phyloP scores from a whole-genome alignment of 1,140 invertebrate genomes.

The Drusus annulatus region DNA sequence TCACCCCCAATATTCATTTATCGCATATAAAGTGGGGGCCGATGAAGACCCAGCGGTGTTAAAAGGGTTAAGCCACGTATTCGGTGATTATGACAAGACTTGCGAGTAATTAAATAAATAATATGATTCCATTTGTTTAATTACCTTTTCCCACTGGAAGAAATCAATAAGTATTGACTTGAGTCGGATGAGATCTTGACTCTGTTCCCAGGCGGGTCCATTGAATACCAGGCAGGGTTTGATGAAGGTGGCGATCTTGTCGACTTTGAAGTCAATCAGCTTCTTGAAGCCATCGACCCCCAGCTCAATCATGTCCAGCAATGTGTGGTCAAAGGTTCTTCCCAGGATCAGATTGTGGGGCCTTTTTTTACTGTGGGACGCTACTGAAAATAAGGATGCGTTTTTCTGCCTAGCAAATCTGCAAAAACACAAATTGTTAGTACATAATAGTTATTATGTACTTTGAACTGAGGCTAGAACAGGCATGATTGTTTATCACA shows the following conservation, averaged over 20 bases:
- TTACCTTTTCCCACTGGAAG: slow-evolving; percentile 87
- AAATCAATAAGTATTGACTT: slow-evolving; percentile 95
- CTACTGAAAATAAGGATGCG: slow-evolving; percentile 90
- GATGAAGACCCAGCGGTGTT: no score
- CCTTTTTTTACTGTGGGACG: slow-evolving; percentile 93
- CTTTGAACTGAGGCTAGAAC: no score
- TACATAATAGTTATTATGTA: no score
- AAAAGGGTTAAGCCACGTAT: no score
- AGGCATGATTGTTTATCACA: no score
- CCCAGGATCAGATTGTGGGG: slow-evolving; percentile 94
- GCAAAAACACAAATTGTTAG: no score
- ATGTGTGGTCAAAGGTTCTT: slow-evolving; percentile 89
- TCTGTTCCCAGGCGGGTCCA: slow-evolving; percentile 92
- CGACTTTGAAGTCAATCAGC: slow-evolving; percentile 84
- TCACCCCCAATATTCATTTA: no score
- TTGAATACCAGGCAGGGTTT: slow-evolving; percentile 96
- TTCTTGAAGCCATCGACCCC: slow-evolving; percentile 88
- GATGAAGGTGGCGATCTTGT: slow-evolving; percentile 84
- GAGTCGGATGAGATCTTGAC: slow-evolving; percentile 84
- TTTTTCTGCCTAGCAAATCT: slow-evolving; percentile 88
- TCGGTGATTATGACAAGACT: no score
- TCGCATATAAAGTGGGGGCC: no score
- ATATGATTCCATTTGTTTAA: no score
- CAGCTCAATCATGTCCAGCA: slow-evolving; percentile 98
- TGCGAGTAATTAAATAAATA: no score